phyloP scores from a whole-genome alignment of 2,797 vertebrate genomes.

The Mareca strepera region DNA sequence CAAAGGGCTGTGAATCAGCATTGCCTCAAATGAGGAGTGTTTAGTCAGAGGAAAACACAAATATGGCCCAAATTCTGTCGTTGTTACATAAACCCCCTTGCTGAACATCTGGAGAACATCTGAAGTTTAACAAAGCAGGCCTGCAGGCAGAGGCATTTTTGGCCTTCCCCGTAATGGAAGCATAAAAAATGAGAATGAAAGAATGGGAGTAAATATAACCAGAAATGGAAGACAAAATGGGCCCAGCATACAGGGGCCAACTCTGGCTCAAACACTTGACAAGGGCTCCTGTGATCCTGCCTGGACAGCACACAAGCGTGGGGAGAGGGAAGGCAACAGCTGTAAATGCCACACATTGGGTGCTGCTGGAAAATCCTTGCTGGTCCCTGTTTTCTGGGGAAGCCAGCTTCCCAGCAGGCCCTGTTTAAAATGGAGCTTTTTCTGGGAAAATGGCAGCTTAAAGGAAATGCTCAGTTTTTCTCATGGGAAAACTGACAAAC shows the following conservation, averaged over 20 bases:
- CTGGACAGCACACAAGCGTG: not conserved
- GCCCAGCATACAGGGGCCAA: rapidly evolving
- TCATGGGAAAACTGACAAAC: not conserved
- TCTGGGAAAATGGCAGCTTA: not conserved
- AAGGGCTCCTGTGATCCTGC: not conserved
- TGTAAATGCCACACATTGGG: not conserved
- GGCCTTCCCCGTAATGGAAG: conserved; percentile 38
- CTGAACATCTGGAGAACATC: conserved; percentile 67
- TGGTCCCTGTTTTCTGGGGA: not conserved
- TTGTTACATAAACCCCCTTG: not conserved
- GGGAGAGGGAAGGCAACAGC: not conserved
- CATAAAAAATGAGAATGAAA: not conserved
- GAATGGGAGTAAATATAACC: not conserved
- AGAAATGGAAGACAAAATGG: not conserved
- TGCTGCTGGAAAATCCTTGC: not conserved
- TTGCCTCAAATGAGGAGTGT: not conserved
- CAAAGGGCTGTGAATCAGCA: not conserved
- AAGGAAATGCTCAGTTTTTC: not conserved
- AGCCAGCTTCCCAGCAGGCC: not conserved
- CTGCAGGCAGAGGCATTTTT: conserved; percentile 44
- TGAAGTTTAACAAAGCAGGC: conserved; percentile 46
- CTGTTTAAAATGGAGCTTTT: not conserved
- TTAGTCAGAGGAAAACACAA: conserved; percentile 34
- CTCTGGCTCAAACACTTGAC: not conserved
- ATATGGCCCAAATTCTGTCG: conserved; percentile 13